Evolutionary conservation across 2,797 vertebrate species (phyloP), one percentile per base, ranked within the genome.

Genomic region (Gadopsis marmoratus): DNA sequence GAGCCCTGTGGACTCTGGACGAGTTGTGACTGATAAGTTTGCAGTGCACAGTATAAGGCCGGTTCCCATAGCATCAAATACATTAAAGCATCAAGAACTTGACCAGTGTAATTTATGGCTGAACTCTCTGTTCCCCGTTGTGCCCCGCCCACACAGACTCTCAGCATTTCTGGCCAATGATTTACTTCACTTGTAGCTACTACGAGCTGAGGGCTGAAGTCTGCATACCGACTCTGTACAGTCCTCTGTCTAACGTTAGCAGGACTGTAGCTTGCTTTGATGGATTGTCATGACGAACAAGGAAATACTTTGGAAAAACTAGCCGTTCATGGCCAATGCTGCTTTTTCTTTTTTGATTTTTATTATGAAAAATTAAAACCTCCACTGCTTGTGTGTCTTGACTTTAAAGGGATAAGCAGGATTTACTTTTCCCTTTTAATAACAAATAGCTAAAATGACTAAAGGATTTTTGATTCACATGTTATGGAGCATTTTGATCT

Each of bases 51-150:
- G 71, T 33, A 2, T 50, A 79, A 58, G 79, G 66, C 62, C 55
- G 19, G 77, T 84, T 90, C 89, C 85, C 88, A 87, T 79, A 76
- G 84, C 78, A 67, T 79, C 63, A 84, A 77, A 84, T 86, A 78
- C 79, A 79, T 79, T 74, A 75, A 86, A 85, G 74, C 87, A 81
- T 84, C 80, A 55, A 75, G 81, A 88, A 83, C 31, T 73, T 79
- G 75, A 81, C 81, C 74, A 9, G 56, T 29, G 54, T 90, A 76
- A 94, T 93, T 92, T 93, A 91, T 50, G 70, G 64, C 62, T 92
- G 89, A 93, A 91, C 91, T 90, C 82, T 91, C 58, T 81, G 79
- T 88, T 91, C 85, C 84, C 86, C 65, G 82, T 86, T 74, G 81
- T 61, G 86, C 80, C 81, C 81, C 84, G 78, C 87, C 89, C 84